Conservation (phyloP, 2,888 invertebrate genomes). For the Blera fallax region DNA sequence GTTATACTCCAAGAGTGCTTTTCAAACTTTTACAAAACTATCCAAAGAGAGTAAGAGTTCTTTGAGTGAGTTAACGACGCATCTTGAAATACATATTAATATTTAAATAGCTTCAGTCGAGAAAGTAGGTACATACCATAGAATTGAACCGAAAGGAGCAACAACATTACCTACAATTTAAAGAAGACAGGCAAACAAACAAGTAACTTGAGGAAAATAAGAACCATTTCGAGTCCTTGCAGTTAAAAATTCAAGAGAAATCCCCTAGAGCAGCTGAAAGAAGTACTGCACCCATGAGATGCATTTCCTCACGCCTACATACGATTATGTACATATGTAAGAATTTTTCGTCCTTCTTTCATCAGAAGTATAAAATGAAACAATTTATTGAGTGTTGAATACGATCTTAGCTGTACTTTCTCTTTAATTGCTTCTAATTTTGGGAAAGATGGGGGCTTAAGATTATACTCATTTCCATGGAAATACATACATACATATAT, state of each 20-base stretch:
- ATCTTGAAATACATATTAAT: neutral
- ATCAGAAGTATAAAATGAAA: too few relatives aligned
- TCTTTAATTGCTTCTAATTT: too few relatives aligned
- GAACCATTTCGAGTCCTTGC: neutral
- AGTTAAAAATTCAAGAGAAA: neutral
- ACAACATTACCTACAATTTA: neutral
- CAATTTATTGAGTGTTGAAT: neutral
- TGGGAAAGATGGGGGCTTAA: too few relatives aligned
- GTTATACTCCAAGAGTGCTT: too few relatives aligned
- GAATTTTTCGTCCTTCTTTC: too few relatives aligned
- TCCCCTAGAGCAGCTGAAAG: neutral
- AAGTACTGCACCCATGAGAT: too few relatives aligned
- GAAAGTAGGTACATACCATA: neutral
- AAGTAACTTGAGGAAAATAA: neutral
- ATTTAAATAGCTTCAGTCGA: neutral
- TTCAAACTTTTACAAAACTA: too few relatives aligned
- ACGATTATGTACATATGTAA: too few relatives aligned
- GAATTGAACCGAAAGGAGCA: neutral
- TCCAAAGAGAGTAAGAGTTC: neutral
- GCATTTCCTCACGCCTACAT: neutral
- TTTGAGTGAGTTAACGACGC: neutral
- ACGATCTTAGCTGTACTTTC: too few relatives aligned
- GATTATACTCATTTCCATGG: too few relatives aligned
- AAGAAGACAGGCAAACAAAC: neutral
- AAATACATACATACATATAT: too few relatives aligned